Percentiles rank a stretch among this genome's conserved stretches.
These are phyloP conservation scores for Scrobipalpa costella DNA, from an alignment of 2,888 invertebrate species.

Conservation along the genomic window DNA sequence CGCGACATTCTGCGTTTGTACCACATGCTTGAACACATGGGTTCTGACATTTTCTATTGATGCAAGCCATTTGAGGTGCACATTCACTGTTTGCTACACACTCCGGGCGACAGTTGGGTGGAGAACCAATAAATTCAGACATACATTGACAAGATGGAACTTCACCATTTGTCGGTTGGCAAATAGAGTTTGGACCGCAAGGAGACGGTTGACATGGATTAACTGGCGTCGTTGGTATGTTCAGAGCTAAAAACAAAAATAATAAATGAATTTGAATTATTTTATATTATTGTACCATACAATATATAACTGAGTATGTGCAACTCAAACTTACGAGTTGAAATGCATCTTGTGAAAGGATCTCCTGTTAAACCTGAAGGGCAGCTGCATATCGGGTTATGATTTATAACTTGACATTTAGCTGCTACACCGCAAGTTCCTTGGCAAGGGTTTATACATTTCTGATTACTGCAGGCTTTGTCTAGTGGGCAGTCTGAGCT, in stretches of 20 bases:
- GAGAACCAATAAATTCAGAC: constrained; percentile 84
- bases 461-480: constrained; percentile 86
- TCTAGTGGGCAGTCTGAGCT: constrained; percentile 87
- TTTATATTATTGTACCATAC: not conserved
- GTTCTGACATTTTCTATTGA: constrained; percentile 88
- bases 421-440: constrained; percentile 90
- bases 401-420: constrained; percentile 87
- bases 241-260: constrained; percentile 48
- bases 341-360: constrained; percentile 83
- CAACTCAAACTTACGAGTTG: constrained; percentile 70
- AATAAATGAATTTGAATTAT: constrained; percentile 16
- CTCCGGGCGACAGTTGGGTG: constrained; percentile 87
- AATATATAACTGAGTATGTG: not conserved
- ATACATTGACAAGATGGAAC: constrained; percentile 87
- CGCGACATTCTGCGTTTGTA: constrained; percentile 86
- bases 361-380: constrained; percentile 84
- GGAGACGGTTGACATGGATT: constrained; percentile 88
- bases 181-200: constrained; percentile 87
- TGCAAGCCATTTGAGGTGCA: constrained; percentile 84
- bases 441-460: constrained; percentile 87
- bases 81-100: constrained; percentile 88
- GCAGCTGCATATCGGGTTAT: constrained; percentile 88
- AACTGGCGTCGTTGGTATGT: constrained; percentile 51
- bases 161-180: constrained; percentile 76
- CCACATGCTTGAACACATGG: constrained; percentile 89